phyloP scores from a whole-genome alignment of 2,888 invertebrate species.

The Sarcophaga subvicina region DNA sequence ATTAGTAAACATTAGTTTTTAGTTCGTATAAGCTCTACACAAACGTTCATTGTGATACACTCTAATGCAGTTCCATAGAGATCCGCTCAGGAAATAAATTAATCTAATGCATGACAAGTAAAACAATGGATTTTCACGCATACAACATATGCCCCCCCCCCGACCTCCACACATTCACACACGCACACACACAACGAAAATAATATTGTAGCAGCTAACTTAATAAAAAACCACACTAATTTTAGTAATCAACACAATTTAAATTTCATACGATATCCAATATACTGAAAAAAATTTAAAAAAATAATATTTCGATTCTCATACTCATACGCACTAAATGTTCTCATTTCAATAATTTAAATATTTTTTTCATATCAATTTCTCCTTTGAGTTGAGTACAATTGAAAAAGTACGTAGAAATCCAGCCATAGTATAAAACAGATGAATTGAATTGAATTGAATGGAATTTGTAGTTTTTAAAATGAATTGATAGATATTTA shows the following conservation, averaged over 20 bases:
- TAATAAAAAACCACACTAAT: background rate
- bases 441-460: too few species aligned
- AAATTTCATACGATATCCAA: conserved; percentile 26
- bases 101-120: conserved; percentile 56
- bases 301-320: background rate
- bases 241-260: conserved; percentile 50
- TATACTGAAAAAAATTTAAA: conserved; percentile 3
- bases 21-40: background rate
- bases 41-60: background rate
- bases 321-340: too few species aligned
- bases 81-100: conserved; percentile 63
- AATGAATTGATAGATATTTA: too few species aligned
- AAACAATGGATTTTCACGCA: conserved; percentile 21
- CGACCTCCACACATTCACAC: too few species aligned
- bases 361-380: background rate
- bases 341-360: background rate
- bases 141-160: background rate
- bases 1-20: conserved; percentile 9
- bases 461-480: too few species aligned
- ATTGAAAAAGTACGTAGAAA: too few species aligned
- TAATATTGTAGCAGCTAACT: background rate
- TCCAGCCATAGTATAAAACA: too few species aligned
- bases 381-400: background rate
- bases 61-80: conserved; percentile 47
- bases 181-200: conserved; percentile 35